These are phyloP conservation scores for Chymomyza amoena DNA, from an alignment of 2,888 invertebrate genomes.

Conservation along the genomic window DNA sequence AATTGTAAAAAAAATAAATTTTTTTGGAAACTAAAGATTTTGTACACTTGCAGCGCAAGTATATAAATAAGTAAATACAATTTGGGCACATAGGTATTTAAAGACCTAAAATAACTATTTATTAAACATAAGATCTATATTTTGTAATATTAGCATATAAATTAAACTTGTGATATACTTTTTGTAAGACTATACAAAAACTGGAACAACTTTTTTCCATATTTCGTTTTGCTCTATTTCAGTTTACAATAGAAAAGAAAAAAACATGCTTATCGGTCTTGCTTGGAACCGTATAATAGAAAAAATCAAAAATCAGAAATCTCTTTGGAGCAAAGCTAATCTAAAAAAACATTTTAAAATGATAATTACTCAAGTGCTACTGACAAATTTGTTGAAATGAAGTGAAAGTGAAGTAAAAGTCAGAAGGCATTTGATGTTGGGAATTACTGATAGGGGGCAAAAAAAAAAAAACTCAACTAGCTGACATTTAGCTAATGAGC, in stretches of 20 bases:
- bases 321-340: slow-evolving; percentile 9
- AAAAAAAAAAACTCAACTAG: not conserved
- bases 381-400: not conserved
- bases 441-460: no score
- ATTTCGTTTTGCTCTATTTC: not conserved
- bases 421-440: not conserved
- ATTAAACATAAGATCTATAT: no score
- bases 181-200: not conserved
- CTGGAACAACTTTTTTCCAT: not conserved
- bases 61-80: no score
- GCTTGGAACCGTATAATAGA: not conserved
- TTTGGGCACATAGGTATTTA: no score
- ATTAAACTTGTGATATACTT: no score
- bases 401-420: slow-evolving; percentile 3
- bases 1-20: not conserved
- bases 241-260: not conserved
- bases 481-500: not conserved
- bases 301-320: slow-evolving; percentile 17
- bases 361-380: slow-evolving; percentile 35
- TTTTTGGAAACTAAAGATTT: no score
- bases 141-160: no score
- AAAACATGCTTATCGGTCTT: not conserved
- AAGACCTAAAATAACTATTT: no score
- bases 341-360: slow-evolving; percentile 33
- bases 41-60: no score